Percentiles rank a stretch among this genome's conserved stretches.
These are phyloP conservation scores for Pocota personata DNA, from an alignment of 2,888 invertebrate genomes.

Conservation along the genomic window DNA sequence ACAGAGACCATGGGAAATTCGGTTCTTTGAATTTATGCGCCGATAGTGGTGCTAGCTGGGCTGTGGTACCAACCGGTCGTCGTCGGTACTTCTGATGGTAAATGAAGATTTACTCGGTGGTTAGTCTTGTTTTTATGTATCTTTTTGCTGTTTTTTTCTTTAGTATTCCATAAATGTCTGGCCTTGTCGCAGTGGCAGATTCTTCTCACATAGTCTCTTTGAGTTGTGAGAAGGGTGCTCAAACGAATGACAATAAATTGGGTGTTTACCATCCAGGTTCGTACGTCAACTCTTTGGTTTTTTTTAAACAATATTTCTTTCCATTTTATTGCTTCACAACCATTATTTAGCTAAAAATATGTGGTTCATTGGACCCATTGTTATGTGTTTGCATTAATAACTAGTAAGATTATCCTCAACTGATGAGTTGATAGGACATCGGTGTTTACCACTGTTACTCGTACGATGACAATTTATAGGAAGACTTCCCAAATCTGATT, in stretches of 20 bases:
- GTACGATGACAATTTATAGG: background rate
- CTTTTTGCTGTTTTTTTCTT: conserved; percentile 9
- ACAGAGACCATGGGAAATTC: conserved; percentile 44
- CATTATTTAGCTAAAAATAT: background rate
- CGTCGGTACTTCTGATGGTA: conserved; percentile 32
- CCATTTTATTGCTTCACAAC: conserved; percentile 8
- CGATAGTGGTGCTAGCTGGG: conserved; percentile 7
- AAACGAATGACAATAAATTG: conserved; percentile 58
- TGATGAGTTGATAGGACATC: conserved; percentile 28
- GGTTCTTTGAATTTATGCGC: conserved; percentile 38
- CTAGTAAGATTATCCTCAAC: conserved; percentile 2
- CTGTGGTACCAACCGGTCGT: conserved; percentile 13
- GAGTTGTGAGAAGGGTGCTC: conserved; percentile 8
- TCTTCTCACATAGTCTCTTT: conserved; percentile 31
- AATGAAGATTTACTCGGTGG: conserved; percentile 45
- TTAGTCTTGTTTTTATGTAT: conserved; percentile 13
- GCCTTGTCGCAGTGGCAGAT: conserved; percentile 22
- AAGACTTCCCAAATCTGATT: background rate
- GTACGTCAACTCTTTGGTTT: conserved; percentile 60
- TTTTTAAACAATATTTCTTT: background rate
- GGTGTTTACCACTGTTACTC: background rate
- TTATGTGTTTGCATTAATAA: conserved; percentile 12
- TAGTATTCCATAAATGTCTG: conserved; percentile 47
- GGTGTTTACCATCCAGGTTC: conserved; percentile 61
- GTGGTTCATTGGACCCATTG: conserved; percentile 50